Evolutionary conservation across 2,888 invertebrate species (phyloP), one percentile per base, ranked within the genome.

Genomic region (Agapostemon virescens): DNA sequence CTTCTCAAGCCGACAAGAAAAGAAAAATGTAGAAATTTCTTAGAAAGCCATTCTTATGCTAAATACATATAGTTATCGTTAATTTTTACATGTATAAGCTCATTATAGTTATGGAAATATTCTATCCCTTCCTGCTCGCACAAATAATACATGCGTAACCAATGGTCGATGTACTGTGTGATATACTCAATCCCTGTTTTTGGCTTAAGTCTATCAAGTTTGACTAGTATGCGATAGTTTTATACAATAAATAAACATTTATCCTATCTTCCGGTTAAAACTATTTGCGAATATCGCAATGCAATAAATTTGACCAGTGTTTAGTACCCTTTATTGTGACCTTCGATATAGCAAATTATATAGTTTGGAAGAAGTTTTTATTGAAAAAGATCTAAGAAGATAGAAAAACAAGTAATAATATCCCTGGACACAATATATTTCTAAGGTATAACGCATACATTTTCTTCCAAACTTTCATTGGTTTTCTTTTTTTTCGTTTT

Each of bases 21-120:
- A 74, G 33, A 78, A 77, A 84, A 75, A 76, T 63, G 68, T 76
- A 86, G 78, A 86, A 88, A 85, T 79, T 84, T 82, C 87, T 87
- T 86, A 85, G 87, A 90, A 91, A 89, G 90, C 88, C 87, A 87
- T 88, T 88, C 90, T 91, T 90, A 92, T 86, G 45, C 85, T 92
- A 92, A 88, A 88, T 92, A 92, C 92, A 92, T 90, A 91, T 92
- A 92, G 89, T 90, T 92, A 92, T 91, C 89, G 87, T 90, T 92
- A 92, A 84, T 90, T 87, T 90, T 92, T 92, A 92, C 90, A 92
- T 87, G 82, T 91, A 92, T 92, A 92, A 92, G 92, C 92, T 92
- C 92, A 92, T 92, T 91, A 92, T 88, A 91, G 88, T 91, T 90
- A 90, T 89, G 90, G 89, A 92, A 92, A 91, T 86, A 75, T 88